Conservation (phyloP, 2,113 vertebrate genomes). For the Podilymbus podiceps region DNA sequence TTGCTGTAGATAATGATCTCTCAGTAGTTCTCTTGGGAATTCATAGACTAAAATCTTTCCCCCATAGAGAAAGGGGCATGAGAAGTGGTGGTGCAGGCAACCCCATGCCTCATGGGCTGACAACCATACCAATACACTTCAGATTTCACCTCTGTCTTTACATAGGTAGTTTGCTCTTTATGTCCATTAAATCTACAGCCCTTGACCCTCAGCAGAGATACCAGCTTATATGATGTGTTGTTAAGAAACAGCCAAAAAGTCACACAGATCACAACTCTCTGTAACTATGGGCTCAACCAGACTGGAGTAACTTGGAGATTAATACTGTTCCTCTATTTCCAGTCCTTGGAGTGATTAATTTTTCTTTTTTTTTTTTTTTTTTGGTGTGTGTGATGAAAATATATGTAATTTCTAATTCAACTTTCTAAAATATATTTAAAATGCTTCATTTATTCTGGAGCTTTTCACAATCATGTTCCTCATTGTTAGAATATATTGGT, state of each 20-base stretch:
- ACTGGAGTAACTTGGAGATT: neutral
- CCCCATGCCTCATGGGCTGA: neutral
- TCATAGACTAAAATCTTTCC: neutral
- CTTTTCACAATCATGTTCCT: neutral
- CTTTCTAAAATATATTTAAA: neutral
- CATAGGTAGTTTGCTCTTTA: neutral
- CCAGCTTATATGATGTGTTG: rapidly evolving
- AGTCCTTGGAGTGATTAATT: neutral
- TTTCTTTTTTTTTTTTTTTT: neutral
- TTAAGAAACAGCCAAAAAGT: neutral
- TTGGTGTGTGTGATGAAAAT: neutral
- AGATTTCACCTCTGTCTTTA: neutral
- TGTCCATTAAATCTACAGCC: neutral
- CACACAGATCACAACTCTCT: neutral
- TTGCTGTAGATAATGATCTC: neutral
- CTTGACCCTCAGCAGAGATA: neutral
- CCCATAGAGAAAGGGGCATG: neutral
- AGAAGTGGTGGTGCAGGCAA: neutral
- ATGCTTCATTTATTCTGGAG: neutral
- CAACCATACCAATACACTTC: neutral
- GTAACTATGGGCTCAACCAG: neutral
- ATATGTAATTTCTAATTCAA: neutral
- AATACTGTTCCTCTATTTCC: neutral
- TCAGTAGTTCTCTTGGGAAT: neutral
- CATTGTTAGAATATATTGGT: neutral